Evolutionary conservation across 2,113 vertebrate species (phyloP), one percentile per base, ranked within the genome.

Genomic region (Lepus europaeus): DNA sequence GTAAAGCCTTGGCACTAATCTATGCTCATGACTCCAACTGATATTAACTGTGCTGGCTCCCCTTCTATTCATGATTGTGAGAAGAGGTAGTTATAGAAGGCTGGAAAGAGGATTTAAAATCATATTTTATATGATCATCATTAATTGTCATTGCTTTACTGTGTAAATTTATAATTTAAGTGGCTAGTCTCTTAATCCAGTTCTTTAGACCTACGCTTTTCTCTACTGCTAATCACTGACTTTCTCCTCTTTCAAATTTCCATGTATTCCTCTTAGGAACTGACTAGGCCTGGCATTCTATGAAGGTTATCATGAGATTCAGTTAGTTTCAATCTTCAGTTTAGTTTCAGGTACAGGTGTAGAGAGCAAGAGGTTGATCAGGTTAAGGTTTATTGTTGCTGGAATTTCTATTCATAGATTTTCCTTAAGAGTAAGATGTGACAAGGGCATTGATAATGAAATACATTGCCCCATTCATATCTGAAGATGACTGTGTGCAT

Each of bases 361-460:
- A 59, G 8, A 92, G 9, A 10, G 31, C 87, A 66, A 95, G 61
- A 27, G 89, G 59, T 53, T 80, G 20, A 89, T 93, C 20, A 31
- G 39, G 56, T 76, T 85, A 92, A 17, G 25, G 25, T 89, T 84
- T 89, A 68, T 13, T 76, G 49, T 79, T 36, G 36, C 27, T 49
- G 14, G 31, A 85, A 77, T 91, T 91, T 91, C 56, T 94, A 87
- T 88, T 96, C 49, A 91, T 64, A 73, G 27, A 64, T 25, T 87
- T 84, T 72, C n/a, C 82, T 80, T 64, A 39, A 91, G 56, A 74
- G 66, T 33, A 87, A 6, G 10, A 68, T 84, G 36, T 72, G 63
- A 91, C 51, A 94, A 85, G 92, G 59, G 92, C 7, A 61, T 84
- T 93, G 93, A 85, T 87, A 94, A 87, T 89, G 49, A 95, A 94